Evolutionary conservation across 1,140 invertebrate species (phyloP).

Genomic region (Branchinecta lindahli): DNA sequence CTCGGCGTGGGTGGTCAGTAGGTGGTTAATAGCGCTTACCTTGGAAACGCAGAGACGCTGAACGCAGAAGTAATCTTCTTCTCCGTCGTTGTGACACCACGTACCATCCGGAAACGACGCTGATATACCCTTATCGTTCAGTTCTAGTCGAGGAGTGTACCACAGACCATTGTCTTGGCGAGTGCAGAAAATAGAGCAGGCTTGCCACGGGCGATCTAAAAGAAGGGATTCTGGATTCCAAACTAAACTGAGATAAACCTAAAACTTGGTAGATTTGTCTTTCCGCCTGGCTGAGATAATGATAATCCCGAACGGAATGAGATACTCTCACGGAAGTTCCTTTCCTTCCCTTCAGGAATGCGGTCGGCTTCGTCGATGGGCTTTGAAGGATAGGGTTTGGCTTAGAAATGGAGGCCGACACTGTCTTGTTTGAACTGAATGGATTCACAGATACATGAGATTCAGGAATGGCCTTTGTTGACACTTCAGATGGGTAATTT

Average conservation of each 20-base stretch:
- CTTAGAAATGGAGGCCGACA: too few species aligned
- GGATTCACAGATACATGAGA: too few species aligned
- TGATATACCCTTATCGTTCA: slow-evolving; percentile 49
- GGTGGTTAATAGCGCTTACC: slow-evolving; percentile 27
- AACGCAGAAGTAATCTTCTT: slow-evolving; percentile 49
- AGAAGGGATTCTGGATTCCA: slow-evolving; percentile 15
- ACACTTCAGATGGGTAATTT: too few species aligned
- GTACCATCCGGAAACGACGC: slow-evolving; percentile 65
- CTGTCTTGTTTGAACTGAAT: too few species aligned
- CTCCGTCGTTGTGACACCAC: slow-evolving; percentile 50
- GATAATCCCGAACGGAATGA: background rate
- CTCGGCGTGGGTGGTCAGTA: too few species aligned
- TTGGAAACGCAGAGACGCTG: slow-evolving; percentile 54
- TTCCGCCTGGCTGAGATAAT: too few species aligned
- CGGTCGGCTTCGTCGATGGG: too few species aligned
- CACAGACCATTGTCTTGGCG: slow-evolving; percentile 44
- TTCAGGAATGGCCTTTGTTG: too few species aligned
- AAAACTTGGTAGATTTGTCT: too few species aligned
- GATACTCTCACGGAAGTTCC: background rate
- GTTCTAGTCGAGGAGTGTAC: slow-evolving; percentile 53
- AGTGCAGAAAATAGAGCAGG: slow-evolving; percentile 55
- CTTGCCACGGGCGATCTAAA: slow-evolving; percentile 49
- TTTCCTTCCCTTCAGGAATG: too few species aligned
- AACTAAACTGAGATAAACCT: background rate
- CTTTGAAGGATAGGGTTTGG: too few species aligned